phyloP scores from a whole-genome alignment of 1,140 invertebrate genomes.

The Xylocopa sonorina region DNA sequence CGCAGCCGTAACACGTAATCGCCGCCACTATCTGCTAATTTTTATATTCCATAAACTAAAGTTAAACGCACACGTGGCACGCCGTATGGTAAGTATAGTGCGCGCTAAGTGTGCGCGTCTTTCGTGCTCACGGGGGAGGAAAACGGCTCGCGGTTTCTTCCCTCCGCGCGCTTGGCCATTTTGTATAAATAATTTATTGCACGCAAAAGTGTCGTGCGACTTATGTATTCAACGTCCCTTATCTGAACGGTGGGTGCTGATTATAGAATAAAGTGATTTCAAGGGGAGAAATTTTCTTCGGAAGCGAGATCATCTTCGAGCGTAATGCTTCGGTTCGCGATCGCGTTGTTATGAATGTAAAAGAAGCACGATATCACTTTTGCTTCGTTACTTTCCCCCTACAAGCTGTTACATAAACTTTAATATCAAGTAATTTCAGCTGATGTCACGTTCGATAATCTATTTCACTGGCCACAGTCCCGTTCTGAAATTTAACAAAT shows the following conservation, averaged over 20 bases:
- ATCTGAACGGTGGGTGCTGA: conserved; percentile 5
- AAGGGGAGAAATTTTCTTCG: background rate
- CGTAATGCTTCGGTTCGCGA: background rate
- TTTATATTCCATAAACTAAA: conserved; percentile 5
- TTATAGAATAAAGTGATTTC: conserved; percentile 5
- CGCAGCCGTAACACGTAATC: conserved; percentile 22
- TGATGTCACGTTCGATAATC: background rate
- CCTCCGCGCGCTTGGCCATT: background rate
- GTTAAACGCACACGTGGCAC: no score
- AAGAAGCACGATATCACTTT: background rate
- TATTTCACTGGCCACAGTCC: background rate
- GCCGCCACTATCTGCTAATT: conserved; percentile 1
- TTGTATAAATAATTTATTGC: conserved; percentile 34
- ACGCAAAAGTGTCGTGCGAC: background rate
- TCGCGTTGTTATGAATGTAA: background rate
- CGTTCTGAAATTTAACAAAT: no score
- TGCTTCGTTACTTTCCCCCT: background rate
- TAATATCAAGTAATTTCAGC: background rate
- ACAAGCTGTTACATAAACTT: background rate
- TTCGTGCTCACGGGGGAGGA: background rate
- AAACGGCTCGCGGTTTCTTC: background rate
- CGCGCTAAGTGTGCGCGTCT: background rate
- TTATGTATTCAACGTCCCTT: conserved; percentile 2
- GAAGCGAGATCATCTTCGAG: background rate
- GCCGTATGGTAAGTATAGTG: background rate